phyloP scores from a whole-genome alignment of 2,888 invertebrate genomes.

The Adineta ricciae region DNA sequence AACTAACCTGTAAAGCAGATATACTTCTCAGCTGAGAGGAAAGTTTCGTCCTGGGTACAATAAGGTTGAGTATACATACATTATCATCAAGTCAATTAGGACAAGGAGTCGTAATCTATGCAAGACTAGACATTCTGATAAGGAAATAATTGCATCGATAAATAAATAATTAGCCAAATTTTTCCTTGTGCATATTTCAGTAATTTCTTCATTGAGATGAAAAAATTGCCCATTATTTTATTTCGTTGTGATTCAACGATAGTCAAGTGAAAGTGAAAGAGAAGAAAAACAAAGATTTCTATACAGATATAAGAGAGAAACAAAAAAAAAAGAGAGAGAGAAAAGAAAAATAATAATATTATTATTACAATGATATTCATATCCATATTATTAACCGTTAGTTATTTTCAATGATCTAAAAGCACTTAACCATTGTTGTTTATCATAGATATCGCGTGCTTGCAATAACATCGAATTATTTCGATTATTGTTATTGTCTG shows the following conservation, averaged over 20 bases:
- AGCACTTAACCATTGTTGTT: conserved; percentile 47
- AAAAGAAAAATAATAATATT: neutral
- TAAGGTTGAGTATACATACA: too few species aligned
- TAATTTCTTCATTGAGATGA: too few species aligned
- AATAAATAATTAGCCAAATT: too few species aligned
- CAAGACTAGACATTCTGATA: too few species aligned
- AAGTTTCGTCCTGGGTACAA: too few species aligned
- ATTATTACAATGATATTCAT: neutral
- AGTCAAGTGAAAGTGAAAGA: neutral
- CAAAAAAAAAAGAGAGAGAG: neutral
- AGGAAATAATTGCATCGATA: too few species aligned
- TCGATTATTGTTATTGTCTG: conserved; percentile 36
- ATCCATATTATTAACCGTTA: neutral
- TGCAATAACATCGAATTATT: conserved; percentile 44
- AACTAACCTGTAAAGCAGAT: too few species aligned
- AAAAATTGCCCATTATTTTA: neutral
- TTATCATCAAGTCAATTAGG: too few species aligned
- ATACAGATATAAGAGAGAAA: neutral
- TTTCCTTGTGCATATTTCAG: too few species aligned
- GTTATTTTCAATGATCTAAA: neutral
- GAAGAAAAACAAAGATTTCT: neutral
- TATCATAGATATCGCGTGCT: conserved; percentile 49
- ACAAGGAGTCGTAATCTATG: too few species aligned
- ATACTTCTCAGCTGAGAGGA: too few species aligned
- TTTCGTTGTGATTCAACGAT: neutral